A percentile compares a stretch with the other conserved stretches of the same genome.
Conservation (phyloP, 1,140 invertebrate genomes). For the Drosophila tani region DNA sequence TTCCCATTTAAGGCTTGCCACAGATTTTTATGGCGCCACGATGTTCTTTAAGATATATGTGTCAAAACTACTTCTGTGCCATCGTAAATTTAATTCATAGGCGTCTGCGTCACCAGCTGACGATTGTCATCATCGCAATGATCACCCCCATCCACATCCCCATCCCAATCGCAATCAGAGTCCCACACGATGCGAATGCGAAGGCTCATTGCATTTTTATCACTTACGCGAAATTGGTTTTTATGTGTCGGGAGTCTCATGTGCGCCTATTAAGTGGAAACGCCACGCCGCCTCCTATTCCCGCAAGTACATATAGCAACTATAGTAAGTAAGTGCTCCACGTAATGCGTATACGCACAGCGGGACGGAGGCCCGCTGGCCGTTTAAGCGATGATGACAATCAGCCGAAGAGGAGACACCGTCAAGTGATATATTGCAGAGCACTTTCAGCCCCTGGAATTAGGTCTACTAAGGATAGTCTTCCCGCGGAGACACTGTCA, state of each 20-base stretch:
- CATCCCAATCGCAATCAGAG: conserved; percentile 39
- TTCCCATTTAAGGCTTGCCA: conserved; percentile 48
- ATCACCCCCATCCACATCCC: conserved; percentile 30
- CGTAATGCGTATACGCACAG: conserved; percentile 22
- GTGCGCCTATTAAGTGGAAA: conserved; percentile 81
- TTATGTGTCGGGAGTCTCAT: conserved; percentile 76
- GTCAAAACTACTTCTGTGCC: conserved; percentile 77
- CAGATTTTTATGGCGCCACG: conserved; percentile 50
- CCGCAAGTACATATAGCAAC: conserved; percentile 41
- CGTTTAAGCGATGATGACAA: conserved; percentile 78
- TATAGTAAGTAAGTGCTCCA: conserved; percentile 29
- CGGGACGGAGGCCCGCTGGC: conserved; percentile 32
- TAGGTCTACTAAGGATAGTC: conserved; percentile 19
- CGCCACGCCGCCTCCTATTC: conserved; percentile 58
- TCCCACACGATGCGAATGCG: conserved; percentile 27
- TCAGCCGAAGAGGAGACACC: conserved; percentile 68
- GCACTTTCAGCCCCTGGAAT: conserved; percentile 25
- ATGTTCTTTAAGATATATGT: conserved; percentile 63
- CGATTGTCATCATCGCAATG: conserved; percentile 48
- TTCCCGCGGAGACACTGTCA: conserved; percentile 29
- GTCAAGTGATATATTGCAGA: conserved; percentile 43
- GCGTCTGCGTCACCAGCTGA: conserved; percentile 67
- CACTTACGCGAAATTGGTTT: conserved; percentile 83
- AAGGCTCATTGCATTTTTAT: conserved; percentile 83
- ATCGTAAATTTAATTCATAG: conserved; percentile 79